Base-by-base conservation (phyloP, 2,888 invertebrate genomes). In the Agrypnus murinus region DNA sequence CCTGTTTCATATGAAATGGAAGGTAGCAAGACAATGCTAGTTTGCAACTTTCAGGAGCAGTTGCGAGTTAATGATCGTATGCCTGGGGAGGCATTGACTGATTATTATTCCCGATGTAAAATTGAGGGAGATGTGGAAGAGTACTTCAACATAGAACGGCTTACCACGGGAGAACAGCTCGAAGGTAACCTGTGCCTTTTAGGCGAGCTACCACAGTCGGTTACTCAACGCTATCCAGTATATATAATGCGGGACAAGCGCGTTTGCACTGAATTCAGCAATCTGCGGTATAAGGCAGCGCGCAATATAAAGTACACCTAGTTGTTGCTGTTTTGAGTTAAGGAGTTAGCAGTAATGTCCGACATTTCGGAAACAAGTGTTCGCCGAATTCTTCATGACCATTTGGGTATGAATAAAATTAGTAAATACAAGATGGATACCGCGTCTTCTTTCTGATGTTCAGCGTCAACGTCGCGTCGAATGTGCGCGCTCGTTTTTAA, bases 261-360 rank as follows among this genome's bases (percentile, higher is more conserved):
- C 1, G 31, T 32, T 2, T 50, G 50, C 14, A 50, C 50, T 2
- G 50, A 50, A 14, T 50, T 50, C 19, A 50, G 43, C 8, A 45
- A 45, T 45, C n/a, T 45, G 7, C 43, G 14, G 2, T n/a, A n/a
- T n/a, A n/a, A n/a, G n/a, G n/a, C n/a, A n/a, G n/a, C n/a, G n/a
- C n/a, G n/a, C n/a, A n/a, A n/a, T n/a, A n/a, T n/a, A n/a, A n/a
- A n/a, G n/a, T n/a, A n/a, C n/a, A n/a, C n/a, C n/a, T n/a, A n/a
- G n/a, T n/a, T n/a, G n/a, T n/a, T n/a, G n/a, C n/a, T n/a, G n/a
- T n/a, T n/a, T n/a, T n/a, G n/a, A n/a, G n/a, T n/a, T n/a, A n/a
- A n/a, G n/a, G n/a, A n/a, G n/a, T n/a, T n/a, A n/a, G n/a, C n/a
- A n/a, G n/a, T n/a, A n/a, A n/a, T n/a, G n/a, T n/a, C n/a, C n/a